These are phyloP conservation scores for Dascyllus trimaculatus DNA, from an alignment of 2,113 vertebrate genomes.

Conservation along the genomic window DNA sequence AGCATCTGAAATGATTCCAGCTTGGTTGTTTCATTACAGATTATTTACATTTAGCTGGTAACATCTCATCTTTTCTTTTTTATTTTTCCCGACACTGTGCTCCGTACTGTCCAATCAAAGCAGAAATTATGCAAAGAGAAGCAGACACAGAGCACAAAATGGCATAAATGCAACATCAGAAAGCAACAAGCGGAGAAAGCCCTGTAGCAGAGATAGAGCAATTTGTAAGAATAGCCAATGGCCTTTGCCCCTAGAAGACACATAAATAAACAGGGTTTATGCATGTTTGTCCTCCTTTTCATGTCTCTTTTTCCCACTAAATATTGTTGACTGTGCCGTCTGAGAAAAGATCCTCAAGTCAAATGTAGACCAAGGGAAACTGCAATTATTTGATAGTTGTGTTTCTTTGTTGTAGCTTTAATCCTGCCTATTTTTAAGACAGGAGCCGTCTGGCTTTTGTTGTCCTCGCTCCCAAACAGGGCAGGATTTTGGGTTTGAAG, in stretches of 20 bases:
- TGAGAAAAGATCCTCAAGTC: conserved; percentile 47
- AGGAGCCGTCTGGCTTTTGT: conserved; percentile 34
- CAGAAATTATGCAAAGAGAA: conserved; percentile 17
- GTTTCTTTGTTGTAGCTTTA: conserved; percentile 40
- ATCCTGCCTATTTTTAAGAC: conserved; percentile 28
- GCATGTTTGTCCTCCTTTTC: conserved; percentile 20
- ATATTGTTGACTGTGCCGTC: conserved; percentile 33
- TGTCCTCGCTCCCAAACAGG: conserved; percentile 17
- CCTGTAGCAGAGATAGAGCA: not conserved
- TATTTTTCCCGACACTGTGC: conserved; percentile 6
- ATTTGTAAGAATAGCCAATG: conserved; percentile 21
- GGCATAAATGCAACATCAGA: conserved; percentile 24
- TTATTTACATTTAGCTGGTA: conserved; percentile 21
- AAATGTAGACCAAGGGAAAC: conserved; percentile 46
- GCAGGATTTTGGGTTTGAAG: conserved; percentile 44
- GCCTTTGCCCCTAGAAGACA: conserved; percentile 37
- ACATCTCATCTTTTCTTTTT: not conserved
- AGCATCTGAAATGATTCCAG: not conserved
- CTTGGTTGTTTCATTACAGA: not conserved
- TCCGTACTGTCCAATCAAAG: conserved; percentile 9
- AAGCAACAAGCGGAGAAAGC: conserved; percentile 20
- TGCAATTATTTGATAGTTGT: conserved; percentile 44
- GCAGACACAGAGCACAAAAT: conserved; percentile 12
- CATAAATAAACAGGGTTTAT: conserved; percentile 36
- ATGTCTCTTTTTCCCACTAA: conserved; percentile 10